phyloP scores from a whole-genome alignment of 2,113 vertebrate species.

The Stictonetta naevosa region DNA sequence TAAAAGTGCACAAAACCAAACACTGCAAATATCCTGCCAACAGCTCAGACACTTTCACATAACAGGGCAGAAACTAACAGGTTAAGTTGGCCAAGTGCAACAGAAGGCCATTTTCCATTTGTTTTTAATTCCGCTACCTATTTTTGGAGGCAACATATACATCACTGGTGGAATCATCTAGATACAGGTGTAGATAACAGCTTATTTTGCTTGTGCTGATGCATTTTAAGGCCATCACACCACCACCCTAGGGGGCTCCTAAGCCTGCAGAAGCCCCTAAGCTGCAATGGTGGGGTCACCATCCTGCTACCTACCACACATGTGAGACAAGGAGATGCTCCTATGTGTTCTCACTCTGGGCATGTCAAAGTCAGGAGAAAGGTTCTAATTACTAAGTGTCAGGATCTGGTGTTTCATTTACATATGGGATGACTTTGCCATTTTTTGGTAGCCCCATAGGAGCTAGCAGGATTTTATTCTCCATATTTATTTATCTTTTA shows the following conservation, averaged over 20 bases:
- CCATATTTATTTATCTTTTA: constrained; percentile 50
- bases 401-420: background rate
- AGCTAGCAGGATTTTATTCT: constrained; percentile 4
- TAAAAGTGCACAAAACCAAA: background rate
- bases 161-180: background rate
- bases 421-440: background rate
- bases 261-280: background rate
- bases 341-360: background rate
- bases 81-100: background rate
- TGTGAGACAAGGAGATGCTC: fast-evolving
- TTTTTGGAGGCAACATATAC: background rate
- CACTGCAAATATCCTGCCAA: background rate
- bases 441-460: constrained; percentile 11
- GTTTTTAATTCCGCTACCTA: background rate
- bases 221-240: background rate
- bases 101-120: background rate
- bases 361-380: fast-evolving
- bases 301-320: background rate
- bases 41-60: fast-evolving
- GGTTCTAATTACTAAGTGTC: background rate
- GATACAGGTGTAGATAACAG: background rate
- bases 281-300: background rate
- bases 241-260: background rate
- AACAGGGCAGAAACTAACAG: background rate
- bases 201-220: background rate